Conservation (phyloP, 1,140 invertebrate species). For the Polypedilum pembai region DNA sequence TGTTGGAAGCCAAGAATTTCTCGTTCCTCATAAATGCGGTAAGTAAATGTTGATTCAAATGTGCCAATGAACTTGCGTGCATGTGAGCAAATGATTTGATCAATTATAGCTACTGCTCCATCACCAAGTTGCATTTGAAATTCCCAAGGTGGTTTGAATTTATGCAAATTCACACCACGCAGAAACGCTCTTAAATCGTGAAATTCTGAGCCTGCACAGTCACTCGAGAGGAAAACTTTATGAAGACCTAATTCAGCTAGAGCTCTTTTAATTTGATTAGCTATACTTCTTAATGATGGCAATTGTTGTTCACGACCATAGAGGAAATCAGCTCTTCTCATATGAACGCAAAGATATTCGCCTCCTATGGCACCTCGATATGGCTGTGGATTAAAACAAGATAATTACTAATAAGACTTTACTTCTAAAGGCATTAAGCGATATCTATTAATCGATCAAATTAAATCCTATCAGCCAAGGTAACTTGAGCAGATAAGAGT, state of each 20-base stretch:
- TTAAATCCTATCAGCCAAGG: too few species aligned
- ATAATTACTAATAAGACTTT: not conserved
- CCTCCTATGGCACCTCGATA: slow-evolving; percentile 56
- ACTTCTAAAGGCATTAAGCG: too few species aligned
- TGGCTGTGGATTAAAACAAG: slow-evolving; percentile 1
- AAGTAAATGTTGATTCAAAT: slow-evolving; percentile 90
- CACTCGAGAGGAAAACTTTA: slow-evolving; percentile 71
- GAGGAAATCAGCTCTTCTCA: slow-evolving; percentile 76
- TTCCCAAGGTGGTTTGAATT: slow-evolving; percentile 37
- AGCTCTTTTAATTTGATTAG: slow-evolving; percentile 58
- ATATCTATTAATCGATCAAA: too few species aligned
- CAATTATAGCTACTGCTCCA: slow-evolving; percentile 87
- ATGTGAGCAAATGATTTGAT: slow-evolving; percentile 91
- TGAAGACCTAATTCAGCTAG: slow-evolving; percentile 54
- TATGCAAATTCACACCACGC: slow-evolving; percentile 35
- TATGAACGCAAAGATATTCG: slow-evolving; percentile 70
- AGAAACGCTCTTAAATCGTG: slow-evolving; percentile 40
- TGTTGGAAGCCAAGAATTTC: slow-evolving; percentile 83
- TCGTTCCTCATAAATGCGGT: slow-evolving; percentile 92
- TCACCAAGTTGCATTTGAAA: slow-evolving; percentile 57
- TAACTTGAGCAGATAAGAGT: too few species aligned
- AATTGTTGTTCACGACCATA: slow-evolving; percentile 54
- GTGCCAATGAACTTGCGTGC: slow-evolving; percentile 85
- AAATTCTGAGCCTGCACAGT: slow-evolving; percentile 49
- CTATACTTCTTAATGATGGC: slow-evolving; percentile 60